These are phyloP conservation scores for Patiria miniata DNA, from an alignment of 35 echinoderm and acorn worm species.

Conservation along the genomic window DNA sequence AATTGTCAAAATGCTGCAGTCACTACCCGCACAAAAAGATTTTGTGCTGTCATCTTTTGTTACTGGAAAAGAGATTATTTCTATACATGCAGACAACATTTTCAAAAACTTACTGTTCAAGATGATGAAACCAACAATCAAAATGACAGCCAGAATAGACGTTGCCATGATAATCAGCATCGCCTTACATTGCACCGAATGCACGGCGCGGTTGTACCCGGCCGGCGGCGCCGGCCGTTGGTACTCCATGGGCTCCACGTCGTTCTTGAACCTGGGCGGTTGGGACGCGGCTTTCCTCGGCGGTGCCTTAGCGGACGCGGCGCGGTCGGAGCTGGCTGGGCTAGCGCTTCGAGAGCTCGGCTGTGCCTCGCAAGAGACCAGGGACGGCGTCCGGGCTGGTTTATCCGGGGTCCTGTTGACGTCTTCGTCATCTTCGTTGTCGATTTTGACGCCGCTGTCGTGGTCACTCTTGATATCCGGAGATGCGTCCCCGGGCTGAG, in stretches of 20 bases:
- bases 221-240: not conserved
- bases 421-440: not conserved
- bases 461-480: not conserved
- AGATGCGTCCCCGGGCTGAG: not conserved
- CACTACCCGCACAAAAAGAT: too few relatives aligned
- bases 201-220: not conserved
- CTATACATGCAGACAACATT: too few relatives aligned
- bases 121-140: not conserved
- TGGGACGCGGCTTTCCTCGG: not conserved
- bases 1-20: too few relatives aligned
- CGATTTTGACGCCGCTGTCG: not conserved
- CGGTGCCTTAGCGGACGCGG: not conserved
- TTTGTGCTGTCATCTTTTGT: too few relatives aligned
- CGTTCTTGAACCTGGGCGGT: not conserved
- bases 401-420: not conserved
- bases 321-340: not conserved
- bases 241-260: not conserved
- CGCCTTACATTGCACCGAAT: not conserved
- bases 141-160: not conserved
- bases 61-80: too few relatives aligned
- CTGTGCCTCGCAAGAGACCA: not conserved
- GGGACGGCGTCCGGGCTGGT: not conserved
- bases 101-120: not conserved
- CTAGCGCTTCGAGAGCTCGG: not conserved
- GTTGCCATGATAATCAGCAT: not conserved